Percentiles rank a stretch among this genome's conserved stretches.
Evolutionary conservation across 2,888 invertebrate genomes (phyloP).

Genomic region (Eristalis intricaria): DNA sequence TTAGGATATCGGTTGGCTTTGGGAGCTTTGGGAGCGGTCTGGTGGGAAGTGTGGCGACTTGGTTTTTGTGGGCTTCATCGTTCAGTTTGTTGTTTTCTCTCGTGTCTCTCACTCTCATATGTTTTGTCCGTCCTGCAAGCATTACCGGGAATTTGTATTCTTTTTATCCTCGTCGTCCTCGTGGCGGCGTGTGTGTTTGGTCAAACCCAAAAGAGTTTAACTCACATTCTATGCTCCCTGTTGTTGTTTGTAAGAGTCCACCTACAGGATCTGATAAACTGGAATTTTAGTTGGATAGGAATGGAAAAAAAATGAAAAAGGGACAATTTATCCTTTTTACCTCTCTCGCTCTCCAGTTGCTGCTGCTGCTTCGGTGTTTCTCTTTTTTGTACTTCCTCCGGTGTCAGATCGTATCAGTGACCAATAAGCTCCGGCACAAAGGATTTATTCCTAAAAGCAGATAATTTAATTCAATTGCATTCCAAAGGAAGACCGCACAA

Average conservation of each 20-base stretch:
- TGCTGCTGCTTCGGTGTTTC: constrained; percentile 50
- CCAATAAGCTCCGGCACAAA: constrained; percentile 68
- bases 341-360: constrained; percentile 31
- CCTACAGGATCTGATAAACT: constrained; percentile 60
- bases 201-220: constrained; percentile 68
- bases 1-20: constrained; percentile 35
- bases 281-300: constrained; percentile 55
- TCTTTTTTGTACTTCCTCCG: constrained; percentile 22
- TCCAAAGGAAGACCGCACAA: constrained; percentile 61
- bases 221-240: constrained; percentile 51
- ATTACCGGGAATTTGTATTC: constrained; percentile 49
- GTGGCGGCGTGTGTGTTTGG: constrained; percentile 52
- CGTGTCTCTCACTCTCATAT: neutral
- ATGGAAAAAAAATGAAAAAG: constrained; percentile 38
- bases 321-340: constrained; percentile 56
- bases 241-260: constrained; percentile 57
- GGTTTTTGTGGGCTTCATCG: constrained; percentile 45
- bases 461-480: constrained; percentile 73
- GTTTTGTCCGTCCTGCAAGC: constrained; percentile 6
- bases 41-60: constrained; percentile 50
- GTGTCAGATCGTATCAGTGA: constrained; percentile 71
- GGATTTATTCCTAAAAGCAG: constrained; percentile 71
- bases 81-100: constrained; percentile 8
- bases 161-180: constrained; percentile 5
- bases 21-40: constrained; percentile 33